A percentile compares a stretch with the other conserved stretches of the same genome.
Conservation (phyloP, 2,888 invertebrate species). For the Drosophila robusta region DNA sequence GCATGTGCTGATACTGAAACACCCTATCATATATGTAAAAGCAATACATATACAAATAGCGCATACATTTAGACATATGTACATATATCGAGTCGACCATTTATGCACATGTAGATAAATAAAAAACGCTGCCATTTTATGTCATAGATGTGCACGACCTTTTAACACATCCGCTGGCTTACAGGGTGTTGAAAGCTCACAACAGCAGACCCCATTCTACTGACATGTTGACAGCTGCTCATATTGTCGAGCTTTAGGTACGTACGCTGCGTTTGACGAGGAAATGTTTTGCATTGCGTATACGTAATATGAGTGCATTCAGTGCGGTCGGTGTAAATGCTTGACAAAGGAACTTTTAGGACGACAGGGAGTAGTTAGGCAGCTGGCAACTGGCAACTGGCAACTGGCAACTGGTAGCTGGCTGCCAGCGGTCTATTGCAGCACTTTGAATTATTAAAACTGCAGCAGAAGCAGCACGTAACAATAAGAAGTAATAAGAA, state of each 20-base stretch:
- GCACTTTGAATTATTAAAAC: constrained; percentile 77
- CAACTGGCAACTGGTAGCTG: constrained; percentile 13
- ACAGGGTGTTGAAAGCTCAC: neutral
- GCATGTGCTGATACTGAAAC: no score
- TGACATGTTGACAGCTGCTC: constrained; percentile 3
- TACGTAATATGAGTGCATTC: constrained; percentile 40
- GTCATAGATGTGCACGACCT: neutral
- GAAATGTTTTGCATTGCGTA: constrained; percentile 28
- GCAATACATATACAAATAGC: no score
- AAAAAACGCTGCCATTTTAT: no score
- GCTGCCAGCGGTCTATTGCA: constrained; percentile 54
- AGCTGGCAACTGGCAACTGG: neutral
- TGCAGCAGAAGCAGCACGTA: constrained; percentile 32
- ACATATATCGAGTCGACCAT: no score
- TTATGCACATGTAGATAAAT: no score
- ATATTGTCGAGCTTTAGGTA: neutral
- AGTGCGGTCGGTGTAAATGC: constrained; percentile 41
- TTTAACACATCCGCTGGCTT: neutral
- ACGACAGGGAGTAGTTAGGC: constrained; percentile 14
- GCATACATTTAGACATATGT: no score
- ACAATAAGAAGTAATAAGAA: constrained; percentile 21
- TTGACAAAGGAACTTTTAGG: constrained; percentile 50
- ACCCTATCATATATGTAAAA: no score
- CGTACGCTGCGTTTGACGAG: neutral
- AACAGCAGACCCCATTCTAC: neutral